phyloP scores from a whole-genome alignment of 2,888 invertebrate genomes.

The Seira ritae region DNA sequence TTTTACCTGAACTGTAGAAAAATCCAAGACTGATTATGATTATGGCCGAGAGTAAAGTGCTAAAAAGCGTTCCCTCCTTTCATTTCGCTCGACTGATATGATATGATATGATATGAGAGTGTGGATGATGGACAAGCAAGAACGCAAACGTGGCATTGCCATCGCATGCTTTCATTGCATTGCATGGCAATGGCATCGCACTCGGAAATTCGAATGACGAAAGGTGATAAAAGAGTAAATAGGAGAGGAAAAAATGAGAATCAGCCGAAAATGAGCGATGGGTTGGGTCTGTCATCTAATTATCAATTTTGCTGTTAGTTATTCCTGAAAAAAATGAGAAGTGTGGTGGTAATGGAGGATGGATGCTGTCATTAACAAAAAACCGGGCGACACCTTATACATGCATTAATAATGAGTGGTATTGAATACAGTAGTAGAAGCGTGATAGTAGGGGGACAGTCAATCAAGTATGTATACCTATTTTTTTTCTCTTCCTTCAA shows the following conservation, averaged over 20 bases:
- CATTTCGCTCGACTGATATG: neutral
- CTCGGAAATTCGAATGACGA: neutral
- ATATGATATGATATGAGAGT: neutral
- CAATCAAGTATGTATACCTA: constrained; percentile 30
- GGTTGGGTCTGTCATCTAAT: constrained; percentile 63
- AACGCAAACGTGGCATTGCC: neutral
- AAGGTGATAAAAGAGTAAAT: constrained; percentile 45
- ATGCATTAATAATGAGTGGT: constrained; percentile 55
- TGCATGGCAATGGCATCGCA: no score
- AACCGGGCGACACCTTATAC: constrained; percentile 59
- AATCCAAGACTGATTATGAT: no score
- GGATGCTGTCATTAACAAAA: constrained; percentile 62
- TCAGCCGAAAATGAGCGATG: constrained; percentile 45
- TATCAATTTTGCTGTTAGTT: constrained; percentile 64
- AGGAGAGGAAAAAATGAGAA: constrained; percentile 20
- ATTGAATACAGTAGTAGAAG: constrained; percentile 31
- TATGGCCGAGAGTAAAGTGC: neutral
- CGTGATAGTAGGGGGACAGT: constrained; percentile 30
- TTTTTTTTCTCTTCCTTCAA: neutral
- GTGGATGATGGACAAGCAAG: neutral
- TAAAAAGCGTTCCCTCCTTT: neutral
- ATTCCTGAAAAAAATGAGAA: constrained; percentile 22
- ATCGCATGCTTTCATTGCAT: neutral
- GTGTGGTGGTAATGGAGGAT: constrained; percentile 52
- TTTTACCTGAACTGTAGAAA: no score